A percentile compares a stretch with the other conserved stretches of the same genome.
Evolutionary conservation across 2,113 vertebrate genomes (phyloP).

Genomic region (Macrotus californicus): DNA sequence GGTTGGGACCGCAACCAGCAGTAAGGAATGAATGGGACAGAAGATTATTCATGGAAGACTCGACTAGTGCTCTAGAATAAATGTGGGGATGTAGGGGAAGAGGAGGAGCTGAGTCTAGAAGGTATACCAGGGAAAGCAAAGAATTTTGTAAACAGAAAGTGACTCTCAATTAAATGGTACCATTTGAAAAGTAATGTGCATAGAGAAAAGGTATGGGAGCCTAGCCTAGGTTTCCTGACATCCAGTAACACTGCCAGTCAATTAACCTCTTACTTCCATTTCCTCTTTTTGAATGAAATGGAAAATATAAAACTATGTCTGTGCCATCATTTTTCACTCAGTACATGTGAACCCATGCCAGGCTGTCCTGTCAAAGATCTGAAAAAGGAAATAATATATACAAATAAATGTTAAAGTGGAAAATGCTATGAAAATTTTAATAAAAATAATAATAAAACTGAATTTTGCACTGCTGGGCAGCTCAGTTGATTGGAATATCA

Average conservation of each 20-base stretch:
- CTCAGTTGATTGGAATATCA: too few species aligned
- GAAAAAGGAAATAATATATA: not conserved
- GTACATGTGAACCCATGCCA: not conserved
- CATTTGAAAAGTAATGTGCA: not conserved
- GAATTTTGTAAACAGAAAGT: not conserved
- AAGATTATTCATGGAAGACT: not conserved
- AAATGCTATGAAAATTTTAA: not conserved
- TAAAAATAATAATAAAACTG: not conserved
- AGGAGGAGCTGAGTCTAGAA: not conserved
- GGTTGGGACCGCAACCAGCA: not conserved
- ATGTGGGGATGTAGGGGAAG: not conserved
- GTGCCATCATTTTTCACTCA: not conserved
- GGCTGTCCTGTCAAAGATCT: not conserved
- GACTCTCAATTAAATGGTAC: not conserved
- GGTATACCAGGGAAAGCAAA: not conserved
- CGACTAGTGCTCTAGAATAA: not conserved
- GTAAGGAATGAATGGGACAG: not conserved
- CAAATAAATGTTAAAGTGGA: not conserved
- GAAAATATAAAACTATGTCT: not conserved
- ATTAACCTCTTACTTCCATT: not conserved
- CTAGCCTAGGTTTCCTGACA: not conserved
- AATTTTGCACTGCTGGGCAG: not conserved
- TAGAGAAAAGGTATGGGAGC: not conserved
- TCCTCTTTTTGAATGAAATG: not conserved
- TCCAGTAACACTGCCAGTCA: not conserved